Evolutionary conservation across 2,888 invertebrate genomes (phyloP).

Genomic region (Globia sparganii): DNA sequence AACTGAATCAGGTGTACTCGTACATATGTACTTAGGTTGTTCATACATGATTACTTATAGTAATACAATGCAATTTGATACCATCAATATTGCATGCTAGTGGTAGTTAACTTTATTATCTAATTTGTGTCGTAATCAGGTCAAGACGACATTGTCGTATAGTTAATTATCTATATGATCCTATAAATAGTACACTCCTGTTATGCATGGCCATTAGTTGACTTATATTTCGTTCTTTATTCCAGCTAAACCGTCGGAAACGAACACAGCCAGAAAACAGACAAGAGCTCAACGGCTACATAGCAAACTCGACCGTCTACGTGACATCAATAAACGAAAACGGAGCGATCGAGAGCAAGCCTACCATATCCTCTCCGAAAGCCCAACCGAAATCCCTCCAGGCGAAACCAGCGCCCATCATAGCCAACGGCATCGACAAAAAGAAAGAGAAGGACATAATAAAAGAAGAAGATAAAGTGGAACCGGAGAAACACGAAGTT

Average conservation of each 20-base stretch:
- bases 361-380: slow-evolving; percentile 87
- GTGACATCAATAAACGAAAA: slow-evolving; percentile 93
- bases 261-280: slow-evolving; percentile 87
- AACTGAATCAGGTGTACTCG: not conserved
- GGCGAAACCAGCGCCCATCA: slow-evolving; percentile 86
- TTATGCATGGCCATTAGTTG: not conserved
- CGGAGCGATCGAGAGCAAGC: slow-evolving; percentile 87
- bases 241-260: slow-evolving; percentile 92
- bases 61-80: slow-evolving; percentile 20
- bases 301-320: slow-evolving; percentile 95
- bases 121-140: slow-evolving; percentile 36
- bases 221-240: slow-evolving; percentile 59
- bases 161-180: not conserved
- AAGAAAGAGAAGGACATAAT: slow-evolving; percentile 73
- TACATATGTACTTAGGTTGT: not conserved
- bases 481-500: slow-evolving; percentile 85
- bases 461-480: slow-evolving; percentile 78
- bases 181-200: not conserved
- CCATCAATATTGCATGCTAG: slow-evolving; percentile 21
- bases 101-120: slow-evolving; percentile 29
- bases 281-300: slow-evolving; percentile 94
- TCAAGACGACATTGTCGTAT: slow-evolving; percentile 26
- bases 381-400: slow-evolving; percentile 86
- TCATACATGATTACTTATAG: slow-evolving; percentile 5
- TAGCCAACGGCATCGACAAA: slow-evolving; percentile 84